Conservation (phyloP, 2,113 vertebrate species). For the Chaetodon auriga region DNA sequence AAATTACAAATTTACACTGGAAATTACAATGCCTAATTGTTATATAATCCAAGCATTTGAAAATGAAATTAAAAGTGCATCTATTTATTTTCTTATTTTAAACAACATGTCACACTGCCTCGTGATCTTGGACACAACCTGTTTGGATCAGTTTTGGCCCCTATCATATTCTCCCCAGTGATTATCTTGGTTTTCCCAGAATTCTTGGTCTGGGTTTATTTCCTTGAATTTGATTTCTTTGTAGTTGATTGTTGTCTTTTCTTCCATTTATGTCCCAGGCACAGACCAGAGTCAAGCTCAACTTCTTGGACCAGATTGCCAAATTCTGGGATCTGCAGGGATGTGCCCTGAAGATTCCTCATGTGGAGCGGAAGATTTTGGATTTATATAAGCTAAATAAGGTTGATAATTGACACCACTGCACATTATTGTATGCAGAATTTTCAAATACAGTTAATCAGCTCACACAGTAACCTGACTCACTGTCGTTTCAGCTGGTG, state of each 20-base stretch:
- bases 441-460: neutral
- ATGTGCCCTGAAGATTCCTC: slow-evolving; percentile 96
- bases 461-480: neutral
- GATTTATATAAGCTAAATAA: slow-evolving; percentile 97
- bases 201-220: neutral
- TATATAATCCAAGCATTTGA: neutral
- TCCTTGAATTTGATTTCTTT: neutral
- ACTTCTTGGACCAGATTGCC: slow-evolving; percentile 98
- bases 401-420: slow-evolving; percentile 70
- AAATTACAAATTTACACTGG: neutral
- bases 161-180: neutral
- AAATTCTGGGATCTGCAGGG: slow-evolving; percentile 99
- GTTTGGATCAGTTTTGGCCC: neutral
- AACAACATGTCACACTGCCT: neutral
- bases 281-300: slow-evolving; percentile 97
- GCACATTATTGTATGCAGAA: too few species aligned
- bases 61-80: neutral
- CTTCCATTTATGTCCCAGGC: slow-evolving; percentile 84
- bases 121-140: neutral
- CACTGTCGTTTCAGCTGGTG: slow-evolving; percentile 87
- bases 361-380: slow-evolving; percentile 97
- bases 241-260: neutral
- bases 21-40: neutral
- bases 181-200: neutral
- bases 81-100: neutral